Percentiles rank a stretch among this genome's conserved stretches.
Conservation (phyloP, 2,888 invertebrate species). For the Lasioglossum malachurum region DNA sequence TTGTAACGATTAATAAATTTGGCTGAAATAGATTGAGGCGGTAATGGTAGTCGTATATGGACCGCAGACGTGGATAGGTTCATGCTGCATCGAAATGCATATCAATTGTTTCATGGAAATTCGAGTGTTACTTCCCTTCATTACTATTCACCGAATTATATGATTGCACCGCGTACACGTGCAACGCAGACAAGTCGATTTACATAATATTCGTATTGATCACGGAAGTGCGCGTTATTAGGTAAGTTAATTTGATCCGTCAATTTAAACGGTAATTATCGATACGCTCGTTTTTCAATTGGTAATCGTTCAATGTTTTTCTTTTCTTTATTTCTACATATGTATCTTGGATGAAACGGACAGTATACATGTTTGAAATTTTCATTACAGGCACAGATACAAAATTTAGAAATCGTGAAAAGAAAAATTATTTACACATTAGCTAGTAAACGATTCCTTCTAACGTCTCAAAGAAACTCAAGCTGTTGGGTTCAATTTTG, state of each 20-base stretch:
- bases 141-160: slow-evolving; percentile 71
- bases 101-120: slow-evolving; percentile 75
- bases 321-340: too few species aligned
- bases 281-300: not conserved
- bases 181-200: slow-evolving; percentile 64
- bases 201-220: slow-evolving; percentile 70
- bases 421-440: too few species aligned
- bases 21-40: slow-evolving; percentile 69
- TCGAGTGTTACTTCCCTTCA: slow-evolving; percentile 71
- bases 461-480: too few species aligned
- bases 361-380: too few species aligned
- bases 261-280: slow-evolving; percentile 31
- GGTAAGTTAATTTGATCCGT: slow-evolving; percentile 60
- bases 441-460: too few species aligned
- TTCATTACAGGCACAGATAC: too few species aligned
- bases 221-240: slow-evolving; percentile 60
- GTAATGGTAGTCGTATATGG: slow-evolving; percentile 66
- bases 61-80: slow-evolving; percentile 58
- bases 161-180: slow-evolving; percentile 56
- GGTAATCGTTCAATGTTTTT: not conserved
- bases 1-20: slow-evolving; percentile 72
- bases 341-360: not conserved
- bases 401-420: too few species aligned
- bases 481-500: too few species aligned
- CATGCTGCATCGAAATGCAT: slow-evolving; percentile 70